Base-by-base conservation (phyloP, 2,888 invertebrate species). In the Ischnus inquisitorius region DNA sequence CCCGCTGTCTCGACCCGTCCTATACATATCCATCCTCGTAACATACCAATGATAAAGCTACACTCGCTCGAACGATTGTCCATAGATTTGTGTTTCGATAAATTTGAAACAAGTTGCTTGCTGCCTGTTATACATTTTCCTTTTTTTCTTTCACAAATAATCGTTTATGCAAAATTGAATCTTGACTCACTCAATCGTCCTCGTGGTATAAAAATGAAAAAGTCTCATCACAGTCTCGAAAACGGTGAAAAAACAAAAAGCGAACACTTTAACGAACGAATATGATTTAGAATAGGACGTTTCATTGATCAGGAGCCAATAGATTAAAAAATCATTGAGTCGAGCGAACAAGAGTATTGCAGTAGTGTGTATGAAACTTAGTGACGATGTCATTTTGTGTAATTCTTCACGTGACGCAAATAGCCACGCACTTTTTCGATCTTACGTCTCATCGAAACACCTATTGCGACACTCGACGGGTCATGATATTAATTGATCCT, bases 91-190 rank as follows among this genome's bases (percentile, higher is more conserved):
- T 91, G 89, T 89, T 89, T 62, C 34, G 43, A 68, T 67, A 67
- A 69, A 77, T 84, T 74, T 43, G 60, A 54, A 51, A 75, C 86
- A 86, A 88, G 90, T n/a, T 93, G 93, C 92, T 91, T 93, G 93
- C 91, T 93, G 93, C 93, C 91, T 93, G 92, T 75, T 74, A 67
- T 76, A 64, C 79, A 34, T 34, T 76, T 39, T 43, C 48, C 69
- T 64, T 48, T 79, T 82, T 72, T 76, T 68, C 39, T 75, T 82
- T 71, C 65, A 82, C 80, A 62, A 6, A 34, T 54, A 82, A 51
- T 28, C 46, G 14, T 51, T 65, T 25, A 71, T 28, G 2, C 54
- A 25, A 19, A 16, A 46, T 54, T 64, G 72, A 64, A 46, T 64
- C 46, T 64, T 64, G 48, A 81, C 78, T 46, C 54, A 54, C 68